phyloP scores from a whole-genome alignment of 1,140 invertebrate genomes.

The Rhynchophorus ferrugineus region DNA sequence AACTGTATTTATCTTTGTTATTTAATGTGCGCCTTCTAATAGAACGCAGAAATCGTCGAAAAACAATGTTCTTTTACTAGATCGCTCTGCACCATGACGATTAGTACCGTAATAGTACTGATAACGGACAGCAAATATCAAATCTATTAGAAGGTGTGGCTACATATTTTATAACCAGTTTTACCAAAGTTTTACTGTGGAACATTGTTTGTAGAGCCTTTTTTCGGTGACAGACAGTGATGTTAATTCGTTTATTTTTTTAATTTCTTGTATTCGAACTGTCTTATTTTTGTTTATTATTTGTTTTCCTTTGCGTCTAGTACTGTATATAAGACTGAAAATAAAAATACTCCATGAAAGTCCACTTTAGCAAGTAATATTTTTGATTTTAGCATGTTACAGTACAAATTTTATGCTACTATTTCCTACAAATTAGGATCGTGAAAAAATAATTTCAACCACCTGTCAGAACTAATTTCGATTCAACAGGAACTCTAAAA shows the following conservation, averaged over 20 bases:
- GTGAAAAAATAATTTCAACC: background rate
- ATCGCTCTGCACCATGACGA: too few species aligned
- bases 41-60: too few species aligned
- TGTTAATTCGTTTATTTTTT: background rate
- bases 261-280: background rate
- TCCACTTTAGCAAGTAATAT: conserved; percentile 28
- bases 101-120: too few species aligned
- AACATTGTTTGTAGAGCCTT: background rate
- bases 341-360: conserved; percentile 32
- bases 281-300: background rate
- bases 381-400: conserved; percentile 22
- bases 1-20: conserved; percentile 19
- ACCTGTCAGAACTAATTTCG: background rate
- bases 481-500: background rate
- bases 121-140: too few species aligned
- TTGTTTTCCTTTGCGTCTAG: conserved; percentile 26
- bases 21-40: background rate
- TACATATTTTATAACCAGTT: conserved; percentile 11
- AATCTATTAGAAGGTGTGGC: background rate
- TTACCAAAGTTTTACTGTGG: background rate
- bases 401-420: conserved; percentile 27
- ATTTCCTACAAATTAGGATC: background rate
- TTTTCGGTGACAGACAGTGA: background rate
- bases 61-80: background rate
- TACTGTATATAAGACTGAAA: conserved; percentile 38